Conservation (phyloP, 1,140 invertebrate genomes). For the Heliconius melpomene region DNA sequence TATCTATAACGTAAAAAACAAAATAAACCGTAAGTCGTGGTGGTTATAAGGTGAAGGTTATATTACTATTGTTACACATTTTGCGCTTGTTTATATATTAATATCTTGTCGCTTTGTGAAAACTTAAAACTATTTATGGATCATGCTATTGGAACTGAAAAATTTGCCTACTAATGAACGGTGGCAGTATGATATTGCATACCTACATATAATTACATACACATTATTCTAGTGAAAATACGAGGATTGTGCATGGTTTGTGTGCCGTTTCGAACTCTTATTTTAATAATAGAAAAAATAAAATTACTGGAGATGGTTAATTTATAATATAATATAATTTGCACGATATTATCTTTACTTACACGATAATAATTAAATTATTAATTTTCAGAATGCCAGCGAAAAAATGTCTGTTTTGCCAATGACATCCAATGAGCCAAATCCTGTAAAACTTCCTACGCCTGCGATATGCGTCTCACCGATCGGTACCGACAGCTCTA, state of each 20-base stretch:
- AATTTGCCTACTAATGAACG: slow-evolving; percentile 29
- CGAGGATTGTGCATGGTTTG: slow-evolving; percentile 38
- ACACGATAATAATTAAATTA: slow-evolving; percentile 28
- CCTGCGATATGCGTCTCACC: slow-evolving; percentile 26
- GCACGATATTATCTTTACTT: too few species aligned
- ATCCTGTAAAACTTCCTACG: slow-evolving; percentile 27
- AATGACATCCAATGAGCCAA: slow-evolving; percentile 31
- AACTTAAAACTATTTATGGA: not conserved
- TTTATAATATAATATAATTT: slow-evolving; percentile 5
- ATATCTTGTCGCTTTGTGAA: slow-evolving; percentile 24
- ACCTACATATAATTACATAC: too few species aligned
- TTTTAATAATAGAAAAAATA: slow-evolving; percentile 38
- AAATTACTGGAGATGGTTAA: slow-evolving; percentile 40
- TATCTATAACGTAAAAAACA: slow-evolving; percentile 15
- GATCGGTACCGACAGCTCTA: not conserved
- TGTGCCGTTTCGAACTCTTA: slow-evolving; percentile 41
- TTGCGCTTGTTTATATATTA: slow-evolving; percentile 30
- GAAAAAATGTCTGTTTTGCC: slow-evolving; percentile 35
- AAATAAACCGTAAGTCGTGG: slow-evolving; percentile 29
- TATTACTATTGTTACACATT: slow-evolving; percentile 22
- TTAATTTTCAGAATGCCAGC: slow-evolving; percentile 41
- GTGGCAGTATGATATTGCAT: slow-evolving; percentile 35
- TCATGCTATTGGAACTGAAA: too few species aligned
- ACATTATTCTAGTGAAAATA: slow-evolving; percentile 39
- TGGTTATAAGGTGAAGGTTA: slow-evolving; percentile 30